Percentiles rank a stretch among this genome's conserved stretches.
These are phyloP conservation scores for Lethrus apterus DNA, from an alignment of 1,140 invertebrate species.

Conservation along the genomic window DNA sequence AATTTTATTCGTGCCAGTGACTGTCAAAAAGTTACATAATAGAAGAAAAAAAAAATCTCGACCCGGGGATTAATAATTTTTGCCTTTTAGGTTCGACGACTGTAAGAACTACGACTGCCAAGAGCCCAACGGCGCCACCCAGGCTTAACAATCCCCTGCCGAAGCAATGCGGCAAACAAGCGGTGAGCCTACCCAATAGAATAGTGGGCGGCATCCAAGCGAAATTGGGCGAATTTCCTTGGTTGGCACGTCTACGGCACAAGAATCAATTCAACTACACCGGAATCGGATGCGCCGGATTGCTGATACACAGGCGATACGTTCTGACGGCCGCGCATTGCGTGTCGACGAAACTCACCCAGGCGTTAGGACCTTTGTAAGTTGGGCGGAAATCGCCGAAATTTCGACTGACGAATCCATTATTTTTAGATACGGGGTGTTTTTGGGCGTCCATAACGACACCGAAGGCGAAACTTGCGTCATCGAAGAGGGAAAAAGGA, in stretches of 20 bases:
- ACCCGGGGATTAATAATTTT: no score
- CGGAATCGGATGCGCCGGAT: constrained; percentile 45
- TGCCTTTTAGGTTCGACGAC: no score
- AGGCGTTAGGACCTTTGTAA: constrained; percentile 25
- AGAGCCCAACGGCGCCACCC: neutral
- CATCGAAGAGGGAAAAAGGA: neutral
- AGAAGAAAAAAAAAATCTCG: no score
- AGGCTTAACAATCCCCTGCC: constrained; percentile 21
- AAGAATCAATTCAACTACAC: constrained; percentile 20
- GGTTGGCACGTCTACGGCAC: constrained; percentile 34
- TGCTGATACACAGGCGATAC: constrained; percentile 43
- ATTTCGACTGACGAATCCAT: neutral
- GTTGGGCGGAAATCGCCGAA: constrained; percentile 4
- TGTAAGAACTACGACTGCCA: no score
- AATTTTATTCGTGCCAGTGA: no score
- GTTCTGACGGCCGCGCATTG: constrained; percentile 52
- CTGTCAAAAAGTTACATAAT: no score
- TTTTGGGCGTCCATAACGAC: constrained; percentile 2
- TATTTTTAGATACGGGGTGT: neutral
- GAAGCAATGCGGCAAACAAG: constrained; percentile 30
- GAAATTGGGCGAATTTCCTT: constrained; percentile 49
- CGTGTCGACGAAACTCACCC: constrained; percentile 25
- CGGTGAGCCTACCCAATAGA: constrained; percentile 20
- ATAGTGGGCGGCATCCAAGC: constrained; percentile 39
- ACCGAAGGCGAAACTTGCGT: neutral